Conservation (phyloP, 1,140 invertebrate genomes). For the Eufriesea mexicana region DNA sequence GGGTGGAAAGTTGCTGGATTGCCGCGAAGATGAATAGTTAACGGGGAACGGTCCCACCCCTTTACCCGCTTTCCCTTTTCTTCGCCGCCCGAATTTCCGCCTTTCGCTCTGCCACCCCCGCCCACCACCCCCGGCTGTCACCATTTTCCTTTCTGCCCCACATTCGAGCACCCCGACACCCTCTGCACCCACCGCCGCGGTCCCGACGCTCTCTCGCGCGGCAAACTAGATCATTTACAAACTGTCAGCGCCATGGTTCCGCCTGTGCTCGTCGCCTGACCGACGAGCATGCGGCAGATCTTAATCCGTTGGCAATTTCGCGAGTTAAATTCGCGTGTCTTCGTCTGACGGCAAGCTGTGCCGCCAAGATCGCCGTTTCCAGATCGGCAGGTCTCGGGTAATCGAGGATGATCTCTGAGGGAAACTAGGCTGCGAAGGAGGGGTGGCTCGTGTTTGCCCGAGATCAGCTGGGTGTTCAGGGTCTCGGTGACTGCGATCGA, state of each 20-base stretch:
- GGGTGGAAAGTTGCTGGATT: slow-evolving; percentile 67
- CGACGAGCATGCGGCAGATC: slow-evolving; percentile 52
- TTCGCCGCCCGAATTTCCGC: slow-evolving; percentile 28
- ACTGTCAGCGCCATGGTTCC: slow-evolving; percentile 71
- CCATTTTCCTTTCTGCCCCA: slow-evolving; percentile 55
- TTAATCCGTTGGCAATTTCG: slow-evolving; percentile 65
- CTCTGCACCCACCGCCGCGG: slow-evolving; percentile 7
- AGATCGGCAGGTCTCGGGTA: neutral
- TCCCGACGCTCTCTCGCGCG: slow-evolving; percentile 55
- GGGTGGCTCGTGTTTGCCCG: neutral
- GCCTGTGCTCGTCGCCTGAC: slow-evolving; percentile 26
- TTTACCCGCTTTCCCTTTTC: slow-evolving; percentile 24
- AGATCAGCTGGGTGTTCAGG: neutral
- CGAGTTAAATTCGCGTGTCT: slow-evolving; percentile 50
- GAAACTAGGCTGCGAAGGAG: neutral
- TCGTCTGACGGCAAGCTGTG: slow-evolving; percentile 15
- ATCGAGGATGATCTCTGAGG: neutral
- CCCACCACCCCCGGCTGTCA: neutral
- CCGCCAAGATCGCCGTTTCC: neutral
- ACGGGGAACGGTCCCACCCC: slow-evolving; percentile 38
- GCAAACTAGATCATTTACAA: slow-evolving; percentile 77
- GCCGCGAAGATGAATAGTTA: slow-evolving; percentile 73
- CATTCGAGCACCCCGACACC: slow-evolving; percentile 24
- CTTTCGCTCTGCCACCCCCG: slow-evolving; percentile 9
- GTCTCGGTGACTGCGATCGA: neutral